Evolutionary conservation across 2,797 vertebrate genomes (phyloP), one percentile per base, ranked within the genome.

Genomic region (Craterocephalus amniculus): DNA sequence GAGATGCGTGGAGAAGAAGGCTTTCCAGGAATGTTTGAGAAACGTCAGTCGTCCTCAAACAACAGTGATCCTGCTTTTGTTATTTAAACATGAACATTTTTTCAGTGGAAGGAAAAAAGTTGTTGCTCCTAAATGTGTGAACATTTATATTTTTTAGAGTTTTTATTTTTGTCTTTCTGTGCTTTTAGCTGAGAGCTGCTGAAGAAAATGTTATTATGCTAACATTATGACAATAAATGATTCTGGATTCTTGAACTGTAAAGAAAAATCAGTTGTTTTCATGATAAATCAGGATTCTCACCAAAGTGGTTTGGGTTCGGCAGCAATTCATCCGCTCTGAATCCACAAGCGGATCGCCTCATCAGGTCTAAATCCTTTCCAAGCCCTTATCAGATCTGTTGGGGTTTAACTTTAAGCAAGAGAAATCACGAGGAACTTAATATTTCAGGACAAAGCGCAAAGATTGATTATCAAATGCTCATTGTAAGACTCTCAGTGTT

Each of bases 241-340:
- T n/a, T n/a, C n/a, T n/a, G n/a, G n/a, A n/a, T n/a, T n/a, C n/a
- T n/a, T n/a, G n/a, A 35, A 26, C 48, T 27, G 20, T 65, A 20
- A 43, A 29, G 5, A 48, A 54, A 63, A 55, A 36, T 51, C 40
- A 27, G 58, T 52, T 20, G 29, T 36, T 36, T 63, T 66, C 22
- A 49, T 29, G 63, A 2, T 45, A 60, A 49, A 43, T 51, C 18
- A 54, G 9, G 6, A 2, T 63, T 63, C 26, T 67, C 27, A 22
- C 45, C 6, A 63, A 72, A 69, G 18, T 26, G 29, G 22, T 32
- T 52, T 18, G 52, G n/a, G 45, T 65, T 73, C 13, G 54, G 27
- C 27, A 5, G 6, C 43, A 60, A 64, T 55, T 68, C 16, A 83
- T 76, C n/a, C 67, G 59, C 56, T 4, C 49, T 27, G n/a, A 22